Evolutionary conservation across 2,888 invertebrate species (phyloP).

Genomic region (Tenthredo notha): DNA sequence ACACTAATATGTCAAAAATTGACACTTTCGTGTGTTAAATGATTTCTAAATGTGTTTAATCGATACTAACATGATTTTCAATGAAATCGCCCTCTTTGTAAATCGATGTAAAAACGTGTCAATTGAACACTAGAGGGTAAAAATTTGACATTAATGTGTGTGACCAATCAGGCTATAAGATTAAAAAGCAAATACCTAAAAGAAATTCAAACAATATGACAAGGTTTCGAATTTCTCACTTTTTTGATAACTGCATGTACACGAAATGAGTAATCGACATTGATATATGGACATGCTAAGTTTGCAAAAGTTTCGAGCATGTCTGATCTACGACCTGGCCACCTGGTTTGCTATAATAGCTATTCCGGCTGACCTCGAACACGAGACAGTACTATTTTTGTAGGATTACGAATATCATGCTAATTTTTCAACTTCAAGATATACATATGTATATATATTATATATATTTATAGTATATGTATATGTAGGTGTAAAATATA

Average conservation of each 20-base stretch:
- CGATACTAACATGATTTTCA: neutral
- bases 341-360: slow-evolving; percentile 22
- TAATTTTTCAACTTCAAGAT: slow-evolving; percentile 12
- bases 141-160: neutral
- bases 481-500: too few species aligned
- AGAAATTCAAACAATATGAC: neutral
- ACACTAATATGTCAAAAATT: neutral
- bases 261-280: slow-evolving; percentile 5
- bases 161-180: neutral
- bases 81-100: too few species aligned
- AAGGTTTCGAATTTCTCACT: neutral
- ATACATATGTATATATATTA: neutral
- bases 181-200: neutral
- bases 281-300: neutral
- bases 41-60: neutral
- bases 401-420: slow-evolving; percentile 37
- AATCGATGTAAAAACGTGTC: too few species aligned
- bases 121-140: neutral
- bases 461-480: neutral
- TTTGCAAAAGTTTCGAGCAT: neutral
- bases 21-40: neutral
- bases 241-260: neutral
- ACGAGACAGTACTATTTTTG: slow-evolving; percentile 4
- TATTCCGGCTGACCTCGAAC: neutral
- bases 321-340: slow-evolving; percentile 12